Base-by-base conservation (phyloP, 1,140 invertebrate species). In the Heliconius nattereri region DNA sequence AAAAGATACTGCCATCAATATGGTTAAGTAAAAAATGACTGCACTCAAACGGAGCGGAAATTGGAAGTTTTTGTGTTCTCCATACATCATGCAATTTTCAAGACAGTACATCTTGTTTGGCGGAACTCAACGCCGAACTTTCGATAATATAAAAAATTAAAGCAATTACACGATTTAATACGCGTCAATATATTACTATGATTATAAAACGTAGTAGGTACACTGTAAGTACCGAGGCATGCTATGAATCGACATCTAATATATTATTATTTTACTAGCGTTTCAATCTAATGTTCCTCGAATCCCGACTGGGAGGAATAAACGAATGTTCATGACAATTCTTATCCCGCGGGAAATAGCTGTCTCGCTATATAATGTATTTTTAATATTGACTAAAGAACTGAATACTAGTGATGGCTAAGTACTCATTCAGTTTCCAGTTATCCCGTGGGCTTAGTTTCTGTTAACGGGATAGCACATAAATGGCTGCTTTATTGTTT, bases 381-480 rank as follows among this genome's bases (percentile, higher is more conserved):
- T 66, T 66, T 66, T 66, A 66, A 66, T 66, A 66, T 26, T 66
- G n/a, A 26, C 57, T 66, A 26, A 66, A 26, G 57, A 26, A 66
- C 57, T 26, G 57, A 26, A 66, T 11, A 26, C 29, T 26, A 66
- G 57, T 66, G 23, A 26, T 9, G 23, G 23, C 23, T 66, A 23
- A 26, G 23, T 66, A 60, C n/a, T 9, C 7, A 60, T 60, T 60
- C n/a, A 26, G n/a, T n/a, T 60, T 60, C 6, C 13, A 9, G 20
- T 26, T 29, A 66, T 26, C 57, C 57, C 11, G 57, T 66, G 11
- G 9, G 23, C 1, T 6, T 66, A 3, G 5, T 66, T 66, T 66
- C 3, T 66, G n/a, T 66, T 23, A 13, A 26, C 7, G n/a, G 11
- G 23, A 11, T 8, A 60, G 23, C 11, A 26, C 13, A 11, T 11